These are phyloP conservation scores for Mohoua ochrocephala DNA, from an alignment of 2,113 vertebrate species.

Conservation along the genomic window DNA sequence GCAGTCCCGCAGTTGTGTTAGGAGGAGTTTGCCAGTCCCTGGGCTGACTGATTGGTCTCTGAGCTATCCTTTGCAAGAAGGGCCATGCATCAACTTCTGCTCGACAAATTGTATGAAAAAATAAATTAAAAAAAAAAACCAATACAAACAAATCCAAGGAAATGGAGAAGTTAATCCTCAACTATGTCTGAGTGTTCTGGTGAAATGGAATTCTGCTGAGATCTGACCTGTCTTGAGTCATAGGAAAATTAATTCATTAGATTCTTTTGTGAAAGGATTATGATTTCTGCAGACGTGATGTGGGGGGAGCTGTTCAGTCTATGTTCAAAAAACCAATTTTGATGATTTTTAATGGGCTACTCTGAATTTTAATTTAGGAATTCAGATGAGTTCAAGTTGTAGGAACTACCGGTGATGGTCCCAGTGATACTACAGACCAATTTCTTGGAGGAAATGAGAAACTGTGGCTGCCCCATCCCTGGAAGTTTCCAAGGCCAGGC, in stretches of 20 bases:
- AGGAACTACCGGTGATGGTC: not conserved
- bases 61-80: not conserved
- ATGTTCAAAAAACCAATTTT: not conserved
- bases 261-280: not conserved
- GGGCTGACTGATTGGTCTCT: conserved; percentile 29
- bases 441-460: not conserved
- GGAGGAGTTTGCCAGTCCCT: not conserved
- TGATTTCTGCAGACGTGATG: not conserved
- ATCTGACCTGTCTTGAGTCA: not conserved
- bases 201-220: not conserved
- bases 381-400: not conserved
- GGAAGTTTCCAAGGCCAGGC: not conserved
- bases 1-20: not conserved
- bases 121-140: not conserved
- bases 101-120: not conserved
- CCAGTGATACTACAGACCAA: not conserved
- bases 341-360: not conserved
- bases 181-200: not conserved
- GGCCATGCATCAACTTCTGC: not conserved
- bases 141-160: not conserved
- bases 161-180: not conserved
- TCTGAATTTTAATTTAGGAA: not conserved
- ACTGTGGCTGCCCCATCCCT: fast-evolving
- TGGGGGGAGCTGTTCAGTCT: not conserved
- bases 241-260: not conserved